phyloP scores from a whole-genome alignment of 2,797 vertebrate genomes.

The Ambastaia sidthimunki region DNA sequence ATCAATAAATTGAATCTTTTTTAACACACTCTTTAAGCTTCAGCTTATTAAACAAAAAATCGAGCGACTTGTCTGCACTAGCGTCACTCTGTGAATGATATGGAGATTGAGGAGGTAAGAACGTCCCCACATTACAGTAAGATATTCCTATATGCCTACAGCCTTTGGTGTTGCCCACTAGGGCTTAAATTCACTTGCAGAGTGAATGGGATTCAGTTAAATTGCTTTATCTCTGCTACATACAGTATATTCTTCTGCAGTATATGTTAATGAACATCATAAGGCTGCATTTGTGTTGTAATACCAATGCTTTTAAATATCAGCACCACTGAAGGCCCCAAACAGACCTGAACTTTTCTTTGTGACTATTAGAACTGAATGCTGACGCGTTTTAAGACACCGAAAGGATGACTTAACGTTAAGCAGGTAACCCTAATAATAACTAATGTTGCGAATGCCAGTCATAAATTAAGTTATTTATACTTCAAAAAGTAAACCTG shows the following conservation, averaged over 20 bases:
- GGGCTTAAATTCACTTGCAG: constrained; percentile 83
- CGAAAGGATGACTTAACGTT: constrained; percentile 99
- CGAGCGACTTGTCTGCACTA: constrained; percentile 94
- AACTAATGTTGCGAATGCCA: constrained; percentile 94
- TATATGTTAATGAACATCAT: constrained; percentile 85
- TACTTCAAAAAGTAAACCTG: constrained; percentile 99
- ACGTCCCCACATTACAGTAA: constrained; percentile 86
- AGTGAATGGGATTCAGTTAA: constrained; percentile 85
- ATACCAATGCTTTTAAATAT: constrained; percentile 90
- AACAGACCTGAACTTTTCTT: constrained; percentile 94
- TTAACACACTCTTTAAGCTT: constrained; percentile 94
- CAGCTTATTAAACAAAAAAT: constrained; percentile 96
- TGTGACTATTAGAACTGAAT: constrained; percentile 98
- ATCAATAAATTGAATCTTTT: constrained; percentile 90
- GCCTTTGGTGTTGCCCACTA: constrained; percentile 84
- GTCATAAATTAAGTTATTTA: constrained; percentile 94
- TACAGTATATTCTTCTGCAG: constrained; percentile 68
- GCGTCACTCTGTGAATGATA: constrained; percentile 95
- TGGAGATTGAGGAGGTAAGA: constrained; percentile 99
- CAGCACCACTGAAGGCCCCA: constrained; percentile 88
- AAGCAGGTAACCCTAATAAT: constrained; percentile 99
- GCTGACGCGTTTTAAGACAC: constrained; percentile 96
- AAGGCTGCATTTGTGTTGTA: constrained; percentile 88
- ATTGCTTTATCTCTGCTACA: constrained; percentile 89
- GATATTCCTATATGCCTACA: constrained; percentile 86